Base-by-base conservation (phyloP, 37 sponge, comb jelly and placozoan genomes). In the Theonella swinhoei region DNA sequence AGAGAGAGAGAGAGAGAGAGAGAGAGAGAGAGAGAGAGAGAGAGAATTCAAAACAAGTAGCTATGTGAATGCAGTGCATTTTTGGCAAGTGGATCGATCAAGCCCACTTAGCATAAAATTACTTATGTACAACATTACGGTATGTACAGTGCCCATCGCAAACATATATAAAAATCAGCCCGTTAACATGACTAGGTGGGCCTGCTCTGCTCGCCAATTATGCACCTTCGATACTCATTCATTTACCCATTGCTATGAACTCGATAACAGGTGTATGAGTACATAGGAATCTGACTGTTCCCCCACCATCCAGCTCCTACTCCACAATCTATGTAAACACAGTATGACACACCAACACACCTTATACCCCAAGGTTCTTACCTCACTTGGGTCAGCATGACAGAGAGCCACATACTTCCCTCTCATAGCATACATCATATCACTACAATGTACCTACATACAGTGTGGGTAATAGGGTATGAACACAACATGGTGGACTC, bases 361-460 rank as follows among this genome's bases (percentile, higher is more conserved):
- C 19, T 23, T 37, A 30, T 62, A 32, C 14, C 37, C 34, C 11
- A 64, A 7, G 38, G 36, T 41, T 20, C 24, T 1, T 67, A 93
- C 94, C 78, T 83, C 61, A 9, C 47, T 60, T 25, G 77, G 31
- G 32, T 85, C 83, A n/a, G 86, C 93, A 31, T 28, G 43, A n/a
- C 87, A 78, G 9, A 95, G 83, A 39, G 80, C 86, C 29, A 95
- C 93, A 47, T 91, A 20, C 34, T 36, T 81, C 30, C 90, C 92
- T 83, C 86, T 88, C 28, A 95, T 25, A 26, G 87, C 86, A 82
- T 89, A 82, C 70, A 95, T 69, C 38, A 88, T 32, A 24, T 88
- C 86, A 39, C 80, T 86, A 36, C 43, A 11, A 24, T 87, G 87
- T 22, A 95, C 93, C 95, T 95, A 65, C 65, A 71, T 37, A 33